Conservation (phyloP, 2,113 vertebrate species). For the Oxyura jamaicensis region DNA sequence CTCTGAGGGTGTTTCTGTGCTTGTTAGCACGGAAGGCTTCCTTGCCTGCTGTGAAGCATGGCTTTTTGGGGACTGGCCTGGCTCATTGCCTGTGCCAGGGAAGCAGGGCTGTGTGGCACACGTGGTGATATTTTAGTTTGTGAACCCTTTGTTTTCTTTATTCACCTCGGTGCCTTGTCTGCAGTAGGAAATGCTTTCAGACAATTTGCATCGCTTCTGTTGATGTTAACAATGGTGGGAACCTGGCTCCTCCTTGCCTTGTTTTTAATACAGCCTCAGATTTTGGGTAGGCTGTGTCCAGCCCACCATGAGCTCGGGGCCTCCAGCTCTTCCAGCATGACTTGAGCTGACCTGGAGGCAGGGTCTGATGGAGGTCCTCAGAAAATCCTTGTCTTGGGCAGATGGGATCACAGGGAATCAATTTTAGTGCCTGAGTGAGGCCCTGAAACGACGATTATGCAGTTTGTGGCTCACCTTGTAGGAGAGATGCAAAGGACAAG, state of each 20-base stretch:
- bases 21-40: neutral
- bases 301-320: rapidly evolving
- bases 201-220: neutral
- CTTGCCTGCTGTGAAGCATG: neutral
- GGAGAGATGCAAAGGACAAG: neutral
- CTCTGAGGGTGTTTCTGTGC: neutral
- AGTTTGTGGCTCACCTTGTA: neutral
- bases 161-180: neutral
- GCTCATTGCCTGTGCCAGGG: neutral
- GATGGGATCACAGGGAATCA: neutral
- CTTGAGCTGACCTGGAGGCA: neutral
- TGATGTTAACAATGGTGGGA: constrained; percentile 50
- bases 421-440: neutral
- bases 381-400: neutral
- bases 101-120: neutral
- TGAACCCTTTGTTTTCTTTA: neutral
- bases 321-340: neutral
- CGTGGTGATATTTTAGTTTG: neutral
- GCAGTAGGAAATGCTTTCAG: constrained; percentile 23
- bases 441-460: neutral
- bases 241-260: neutral
- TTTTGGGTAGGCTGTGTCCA: neutral
- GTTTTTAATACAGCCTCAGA: neutral
- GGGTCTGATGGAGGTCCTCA: neutral
- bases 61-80: neutral